Evolutionary conservation across 2,797 vertebrate genomes (phyloP).

Genomic region (Champsocephalus esox): DNA sequence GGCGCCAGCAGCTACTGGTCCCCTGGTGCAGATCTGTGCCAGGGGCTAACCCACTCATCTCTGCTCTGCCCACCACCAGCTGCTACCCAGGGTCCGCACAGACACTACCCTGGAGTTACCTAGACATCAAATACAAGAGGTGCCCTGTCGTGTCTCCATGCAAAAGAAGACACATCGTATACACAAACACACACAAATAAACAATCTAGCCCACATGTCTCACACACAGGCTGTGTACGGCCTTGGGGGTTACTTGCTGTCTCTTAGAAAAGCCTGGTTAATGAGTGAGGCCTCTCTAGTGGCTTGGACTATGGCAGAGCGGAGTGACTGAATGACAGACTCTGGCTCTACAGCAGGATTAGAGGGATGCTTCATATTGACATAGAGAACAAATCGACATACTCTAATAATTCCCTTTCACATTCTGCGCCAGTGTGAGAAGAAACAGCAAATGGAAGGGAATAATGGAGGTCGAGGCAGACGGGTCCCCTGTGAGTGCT

Average conservation of each 20-base stretch:
- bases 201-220: slow-evolving; percentile 23
- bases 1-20: slow-evolving; percentile 75
- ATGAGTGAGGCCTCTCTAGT: slow-evolving; percentile 54
- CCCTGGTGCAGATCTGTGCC: slow-evolving; percentile 72
- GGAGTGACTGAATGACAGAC: slow-evolving; percentile 54
- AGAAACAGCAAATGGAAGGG: slow-evolving; percentile 68
- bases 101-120: slow-evolving; percentile 46
- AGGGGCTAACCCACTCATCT: slow-evolving; percentile 76
- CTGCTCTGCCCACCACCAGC: slow-evolving; percentile 73
- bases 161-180: slow-evolving; percentile 16
- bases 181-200: slow-evolving; percentile 26
- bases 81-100: slow-evolving; percentile 63
- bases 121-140: slow-evolving; percentile 47
- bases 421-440: slow-evolving; percentile 53
- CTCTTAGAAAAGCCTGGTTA: slow-evolving; percentile 53
- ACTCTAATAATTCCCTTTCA: slow-evolving; percentile 69
- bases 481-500: slow-evolving; percentile 58
- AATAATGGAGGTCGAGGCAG: slow-evolving; percentile 68
- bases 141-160: slow-evolving; percentile 6
- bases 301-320: slow-evolving; percentile 50
- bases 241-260: slow-evolving; percentile 31
- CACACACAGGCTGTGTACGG: slow-evolving; percentile 17
- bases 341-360: slow-evolving; percentile 58
- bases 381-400: slow-evolving; percentile 68
- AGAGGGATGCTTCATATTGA: slow-evolving; percentile 74